phyloP scores from a whole-genome alignment of 2,888 invertebrate species.

The Acronicta leporina region DNA sequence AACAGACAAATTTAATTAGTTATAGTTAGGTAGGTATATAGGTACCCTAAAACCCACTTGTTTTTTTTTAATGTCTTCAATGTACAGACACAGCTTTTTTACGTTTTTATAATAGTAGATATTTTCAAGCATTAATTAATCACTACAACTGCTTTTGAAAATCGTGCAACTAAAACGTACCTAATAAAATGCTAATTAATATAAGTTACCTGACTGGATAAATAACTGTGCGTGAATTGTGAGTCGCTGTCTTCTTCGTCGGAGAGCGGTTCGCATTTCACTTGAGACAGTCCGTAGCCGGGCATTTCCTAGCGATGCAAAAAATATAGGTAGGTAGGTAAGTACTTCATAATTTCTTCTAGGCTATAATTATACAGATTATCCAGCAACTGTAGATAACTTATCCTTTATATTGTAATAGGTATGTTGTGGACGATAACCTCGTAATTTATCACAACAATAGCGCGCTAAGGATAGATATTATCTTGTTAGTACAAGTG shows the following conservation, averaged over 20 bases:
- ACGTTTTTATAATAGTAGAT: too few species aligned
- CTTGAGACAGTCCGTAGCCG: constrained; percentile 68
- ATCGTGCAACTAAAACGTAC: constrained; percentile 30
- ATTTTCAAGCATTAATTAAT: not conserved
- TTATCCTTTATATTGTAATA: constrained; percentile 1
- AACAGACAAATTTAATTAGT: too few species aligned
- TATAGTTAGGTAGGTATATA: too few species aligned
- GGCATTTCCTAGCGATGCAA: constrained; percentile 76
- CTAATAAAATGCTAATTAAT: constrained; percentile 35
- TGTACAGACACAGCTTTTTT: too few species aligned
- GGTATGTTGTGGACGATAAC: constrained; percentile 13
- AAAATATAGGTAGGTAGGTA: too few species aligned
- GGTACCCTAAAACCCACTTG: too few species aligned
- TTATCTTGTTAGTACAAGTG: constrained; percentile 40
- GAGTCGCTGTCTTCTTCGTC: constrained; percentile 78
- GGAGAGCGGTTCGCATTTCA: constrained; percentile 81
- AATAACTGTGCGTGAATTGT: constrained; percentile 68
- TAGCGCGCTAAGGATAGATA: constrained; percentile 38
- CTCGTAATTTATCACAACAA: constrained; percentile 17
- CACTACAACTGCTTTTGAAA: constrained; percentile 23
- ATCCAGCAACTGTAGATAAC: constrained; percentile 2
- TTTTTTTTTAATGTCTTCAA: too few species aligned
- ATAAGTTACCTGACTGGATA: constrained; percentile 70
- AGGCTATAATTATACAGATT: too few species aligned
- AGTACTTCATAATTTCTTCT: constrained; percentile 14